A percentile compares a stretch with the other conserved stretches of the same genome.
Evolutionary conservation across 2,113 vertebrate species (phyloP).

Genomic region (Setophaga kirtlandii): DNA sequence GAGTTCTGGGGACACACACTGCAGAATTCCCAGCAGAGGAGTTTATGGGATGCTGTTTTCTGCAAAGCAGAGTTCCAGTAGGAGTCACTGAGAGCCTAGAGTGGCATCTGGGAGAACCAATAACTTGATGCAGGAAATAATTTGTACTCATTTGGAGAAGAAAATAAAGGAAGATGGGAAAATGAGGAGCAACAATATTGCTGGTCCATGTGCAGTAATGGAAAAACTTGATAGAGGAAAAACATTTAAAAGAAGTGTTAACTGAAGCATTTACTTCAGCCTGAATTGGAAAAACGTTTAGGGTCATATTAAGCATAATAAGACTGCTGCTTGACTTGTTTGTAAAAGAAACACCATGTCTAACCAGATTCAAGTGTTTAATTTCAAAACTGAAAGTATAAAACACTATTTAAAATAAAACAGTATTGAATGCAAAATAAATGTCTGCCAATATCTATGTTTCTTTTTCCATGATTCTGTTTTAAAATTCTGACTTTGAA

Average conservation of each 20-base stretch:
- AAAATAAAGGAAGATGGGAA: background rate
- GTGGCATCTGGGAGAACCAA: background rate
- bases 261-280: background rate
- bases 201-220: background rate
- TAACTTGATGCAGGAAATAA: background rate
- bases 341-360: background rate
- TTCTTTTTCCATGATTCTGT: background rate
- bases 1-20: background rate
- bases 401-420: background rate
- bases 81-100: background rate
- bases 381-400: background rate
- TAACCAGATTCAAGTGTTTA: background rate
- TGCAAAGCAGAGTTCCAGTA: background rate
- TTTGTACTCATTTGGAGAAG: background rate
- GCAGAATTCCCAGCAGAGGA: background rate
- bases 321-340: background rate
- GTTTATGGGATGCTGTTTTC: background rate
- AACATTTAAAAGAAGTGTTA: background rate
- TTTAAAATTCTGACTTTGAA: background rate
- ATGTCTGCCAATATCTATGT: background rate
- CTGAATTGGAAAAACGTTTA: background rate
- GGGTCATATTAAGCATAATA: background rate
- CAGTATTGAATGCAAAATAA: rapidly evolving
- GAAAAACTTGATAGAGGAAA: background rate
- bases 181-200: background rate